Evolutionary conservation across 2,113 vertebrate species (phyloP).

Genomic region (Aythya baeri): DNA sequence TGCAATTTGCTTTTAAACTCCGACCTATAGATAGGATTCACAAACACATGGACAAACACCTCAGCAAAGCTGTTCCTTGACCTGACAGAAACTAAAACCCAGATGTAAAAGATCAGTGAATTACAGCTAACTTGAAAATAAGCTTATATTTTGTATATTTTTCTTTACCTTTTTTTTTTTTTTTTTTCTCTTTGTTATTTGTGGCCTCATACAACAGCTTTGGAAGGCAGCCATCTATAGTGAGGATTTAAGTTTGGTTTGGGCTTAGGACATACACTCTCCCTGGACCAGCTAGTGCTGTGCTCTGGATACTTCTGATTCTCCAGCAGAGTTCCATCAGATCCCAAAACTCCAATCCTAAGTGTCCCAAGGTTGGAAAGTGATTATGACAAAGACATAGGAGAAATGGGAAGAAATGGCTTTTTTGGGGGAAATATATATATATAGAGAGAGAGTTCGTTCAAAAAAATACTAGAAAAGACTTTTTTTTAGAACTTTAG

Average conservation of each 20-base stretch:
- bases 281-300: background rate
- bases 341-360: background rate
- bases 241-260: background rate
- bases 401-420: background rate
- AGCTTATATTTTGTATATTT: background rate
- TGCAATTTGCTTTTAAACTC: background rate
- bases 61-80: background rate
- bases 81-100: background rate
- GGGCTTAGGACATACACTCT: background rate
- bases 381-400: accelerated
- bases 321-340: background rate
- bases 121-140: background rate
- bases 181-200: background rate
- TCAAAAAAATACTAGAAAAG: background rate
- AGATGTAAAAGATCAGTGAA: background rate
- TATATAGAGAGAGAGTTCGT: background rate
- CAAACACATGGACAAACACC: background rate
- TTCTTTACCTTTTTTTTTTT: background rate
- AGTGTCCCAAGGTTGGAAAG: background rate
- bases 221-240: background rate
- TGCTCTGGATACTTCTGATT: background rate
- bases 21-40: background rate
- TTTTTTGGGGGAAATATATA: too few species aligned
- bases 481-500: background rate
- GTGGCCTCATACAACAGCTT: background rate